Base-by-base conservation (phyloP, 2,888 invertebrate species). In the Meiosimyza decipiens region DNA sequence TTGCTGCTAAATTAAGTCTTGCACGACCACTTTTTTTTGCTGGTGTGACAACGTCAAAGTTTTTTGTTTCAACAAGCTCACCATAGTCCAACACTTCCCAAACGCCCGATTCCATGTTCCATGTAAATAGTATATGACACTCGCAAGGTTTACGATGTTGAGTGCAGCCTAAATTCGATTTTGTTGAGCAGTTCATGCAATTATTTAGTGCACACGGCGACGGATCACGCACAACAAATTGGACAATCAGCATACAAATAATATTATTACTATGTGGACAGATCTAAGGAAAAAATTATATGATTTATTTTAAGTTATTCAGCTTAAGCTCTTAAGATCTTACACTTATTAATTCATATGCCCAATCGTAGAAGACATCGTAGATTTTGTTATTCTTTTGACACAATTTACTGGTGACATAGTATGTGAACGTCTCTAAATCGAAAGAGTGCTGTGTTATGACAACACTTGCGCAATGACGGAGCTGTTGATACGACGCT, bases 381-480 rank as follows among this genome's bases (percentile, higher is more conserved):
- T 87, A 87, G 63, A 82, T 85, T 75, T 87, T 87, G 60, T 87
- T 86, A 75, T 87, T 86, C 74, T 85, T 86, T 66, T 86, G 85
- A 72, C 87, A 87, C n/a, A 87, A 79, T 74, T 85, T 82, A 72
- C 85, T 87, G 16, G 87, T 87, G 7, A 86, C 85, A 72, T 87
- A 86, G 73, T 86, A 87, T 0, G 86, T 85, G 71, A 87, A 87
- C 1, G 87, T 85, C 74, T 87, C 87, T 72, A 87, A 78, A 74
- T 87, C 87, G 73, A 87, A 87, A 0, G 87, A 87, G 76, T 87
- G 84, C 54, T 87, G 87, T 3, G 87, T 87, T 40, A 87, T 83
- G 3, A 87, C 81, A 1, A 86, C 85, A 67, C 86, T 85, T 18
- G 83, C 82, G 63, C 87, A 86, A 49, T 62, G 70, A 40, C 84